Conservation (phyloP, 2,888 invertebrate species). For the Perizoma affinitatum region DNA sequence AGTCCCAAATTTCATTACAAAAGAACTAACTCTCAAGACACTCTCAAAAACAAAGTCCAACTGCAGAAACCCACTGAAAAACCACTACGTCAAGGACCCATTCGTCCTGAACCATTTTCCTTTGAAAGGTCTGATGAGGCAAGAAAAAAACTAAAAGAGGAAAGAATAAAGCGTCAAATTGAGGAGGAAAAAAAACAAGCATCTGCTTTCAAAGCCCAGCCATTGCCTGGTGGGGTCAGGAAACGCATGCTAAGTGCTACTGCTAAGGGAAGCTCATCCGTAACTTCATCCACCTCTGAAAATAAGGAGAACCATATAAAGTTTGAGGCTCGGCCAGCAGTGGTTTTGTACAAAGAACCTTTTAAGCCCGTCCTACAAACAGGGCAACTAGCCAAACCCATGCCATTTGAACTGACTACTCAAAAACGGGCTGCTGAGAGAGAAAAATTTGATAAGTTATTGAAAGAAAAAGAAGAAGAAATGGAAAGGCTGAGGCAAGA, state of each 20-base stretch:
- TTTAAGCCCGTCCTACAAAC: slow-evolving; percentile 85
- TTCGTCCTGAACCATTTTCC: slow-evolving; percentile 85
- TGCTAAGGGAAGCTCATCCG: slow-evolving; percentile 56
- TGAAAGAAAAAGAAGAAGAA: slow-evolving; percentile 82
- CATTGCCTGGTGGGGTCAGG: slow-evolving; percentile 82
- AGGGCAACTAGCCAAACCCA: slow-evolving; percentile 67
- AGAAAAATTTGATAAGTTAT: slow-evolving; percentile 82
- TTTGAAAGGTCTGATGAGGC: slow-evolving; percentile 87
- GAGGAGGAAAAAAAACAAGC: slow-evolving; percentile 85
- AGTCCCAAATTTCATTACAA: slow-evolving; percentile 70
- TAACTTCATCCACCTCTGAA: slow-evolving; percentile 59
- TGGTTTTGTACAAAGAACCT: slow-evolving; percentile 86
- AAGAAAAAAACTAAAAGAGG: slow-evolving; percentile 82
- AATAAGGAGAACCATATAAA: slow-evolving; percentile 72
- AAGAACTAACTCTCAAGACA: slow-evolving; percentile 53
- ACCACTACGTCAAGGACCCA: slow-evolving; percentile 56
- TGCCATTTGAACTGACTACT: slow-evolving; percentile 86
- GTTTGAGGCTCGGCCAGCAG: slow-evolving; percentile 86
- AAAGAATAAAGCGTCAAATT: slow-evolving; percentile 83
- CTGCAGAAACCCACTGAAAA: slow-evolving; percentile 48
- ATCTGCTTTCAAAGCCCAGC: slow-evolving; percentile 88
- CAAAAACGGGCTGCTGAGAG: slow-evolving; percentile 86
- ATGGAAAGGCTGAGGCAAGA: slow-evolving; percentile 67
- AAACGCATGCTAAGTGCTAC: slow-evolving; percentile 65
- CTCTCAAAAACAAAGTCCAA: slow-evolving; percentile 42